Percentiles rank a stretch among this genome's conserved stretches.
Evolutionary conservation across 2,888 invertebrate genomes (phyloP).

Genomic region (Macaria liturata): DNA sequence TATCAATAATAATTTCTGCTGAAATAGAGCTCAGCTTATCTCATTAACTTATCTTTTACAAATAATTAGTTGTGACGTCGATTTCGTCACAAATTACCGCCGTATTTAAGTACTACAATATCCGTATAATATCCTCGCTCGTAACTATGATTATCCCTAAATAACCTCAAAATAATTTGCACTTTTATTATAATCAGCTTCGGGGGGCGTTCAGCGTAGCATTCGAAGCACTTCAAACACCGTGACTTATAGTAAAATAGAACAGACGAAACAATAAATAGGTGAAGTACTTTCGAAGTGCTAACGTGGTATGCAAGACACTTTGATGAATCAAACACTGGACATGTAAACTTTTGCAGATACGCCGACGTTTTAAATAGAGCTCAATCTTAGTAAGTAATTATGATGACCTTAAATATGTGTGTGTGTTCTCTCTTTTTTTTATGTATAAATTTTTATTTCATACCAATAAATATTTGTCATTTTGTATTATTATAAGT

Average conservation of each 20-base stretch:
- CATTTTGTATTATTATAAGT: no score
- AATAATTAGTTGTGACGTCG: conserved; percentile 39
- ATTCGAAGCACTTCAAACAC: conserved; percentile 68
- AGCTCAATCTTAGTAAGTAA: no score
- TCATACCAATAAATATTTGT: no score
- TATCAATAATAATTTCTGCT: conserved; percentile 45
- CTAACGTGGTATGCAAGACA: conserved; percentile 54
- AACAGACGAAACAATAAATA: conserved; percentile 38
- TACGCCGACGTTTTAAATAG: background rate
- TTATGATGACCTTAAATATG: no score
- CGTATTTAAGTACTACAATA: conserved; percentile 74
- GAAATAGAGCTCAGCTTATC: conserved; percentile 35
- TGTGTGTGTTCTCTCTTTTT: no score
- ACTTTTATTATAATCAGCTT: conserved; percentile 71
- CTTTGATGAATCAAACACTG: conserved; percentile 3
- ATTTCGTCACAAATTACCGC: conserved; percentile 43
- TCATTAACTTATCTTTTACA: conserved; percentile 41
- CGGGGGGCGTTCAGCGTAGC: conserved; percentile 80
- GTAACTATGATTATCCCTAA: conserved; percentile 65
- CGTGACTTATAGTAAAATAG: conserved; percentile 36
- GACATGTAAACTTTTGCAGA: background rate
- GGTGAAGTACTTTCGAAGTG: conserved; percentile 69
- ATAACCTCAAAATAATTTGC: conserved; percentile 76
- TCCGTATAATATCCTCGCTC: conserved; percentile 72
- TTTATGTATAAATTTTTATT: no score